phyloP scores from a whole-genome alignment of 2,113 vertebrate genomes.

The Gnathochromis pfefferi region DNA sequence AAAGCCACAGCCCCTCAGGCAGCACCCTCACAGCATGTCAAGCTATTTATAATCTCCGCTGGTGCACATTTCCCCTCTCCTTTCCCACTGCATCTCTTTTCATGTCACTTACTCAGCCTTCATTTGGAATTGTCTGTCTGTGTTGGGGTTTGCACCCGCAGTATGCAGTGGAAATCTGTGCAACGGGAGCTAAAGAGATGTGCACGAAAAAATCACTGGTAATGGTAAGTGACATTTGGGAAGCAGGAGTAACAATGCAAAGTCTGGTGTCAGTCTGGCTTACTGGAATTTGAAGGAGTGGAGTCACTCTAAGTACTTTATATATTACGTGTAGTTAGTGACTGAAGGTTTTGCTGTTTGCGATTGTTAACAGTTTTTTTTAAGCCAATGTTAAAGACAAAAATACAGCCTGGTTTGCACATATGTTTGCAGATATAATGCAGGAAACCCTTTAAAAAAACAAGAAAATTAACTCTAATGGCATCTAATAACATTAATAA shows the following conservation, averaged over 20 bases:
- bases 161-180: conserved; percentile 49
- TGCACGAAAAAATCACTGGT: conserved; percentile 10
- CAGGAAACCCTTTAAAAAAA: background rate
- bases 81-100: conserved; percentile 45
- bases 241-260: background rate
- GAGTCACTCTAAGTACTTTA: background rate
- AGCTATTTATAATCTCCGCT: conserved; percentile 57
- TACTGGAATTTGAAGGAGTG: background rate
- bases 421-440: background rate
- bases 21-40: conserved; percentile 44
- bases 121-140: conserved; percentile 52
- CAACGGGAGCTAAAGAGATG: conserved; percentile 10
- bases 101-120: conserved; percentile 53
- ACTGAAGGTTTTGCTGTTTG: background rate
- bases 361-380: background rate
- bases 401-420: background rate
- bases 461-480: background rate
- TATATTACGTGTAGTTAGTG: background rate
- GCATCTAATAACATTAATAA: background rate
- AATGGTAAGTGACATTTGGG: conserved; percentile 15
- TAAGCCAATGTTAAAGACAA: background rate
- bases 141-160: conserved; percentile 44
- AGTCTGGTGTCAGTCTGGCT: background rate
- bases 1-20: conserved; percentile 55
- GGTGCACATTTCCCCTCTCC: conserved; percentile 33